Base-by-base conservation (phyloP, 1,140 invertebrate species). In the Arctopsyche grandis region DNA sequence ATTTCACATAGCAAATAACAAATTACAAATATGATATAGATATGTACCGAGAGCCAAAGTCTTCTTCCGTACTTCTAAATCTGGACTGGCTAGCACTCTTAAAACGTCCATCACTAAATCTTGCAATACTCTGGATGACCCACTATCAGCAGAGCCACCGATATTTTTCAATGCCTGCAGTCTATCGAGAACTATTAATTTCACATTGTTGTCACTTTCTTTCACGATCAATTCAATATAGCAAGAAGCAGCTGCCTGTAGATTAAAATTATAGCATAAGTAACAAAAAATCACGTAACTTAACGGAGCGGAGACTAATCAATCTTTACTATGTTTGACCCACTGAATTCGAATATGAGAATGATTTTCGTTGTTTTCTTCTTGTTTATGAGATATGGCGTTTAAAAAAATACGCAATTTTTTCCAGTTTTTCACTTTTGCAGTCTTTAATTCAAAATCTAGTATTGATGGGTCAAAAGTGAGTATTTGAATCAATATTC, bases 121-220 rank as follows among this genome's bases (percentile, higher is more conserved):
- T 87, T 98, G 97, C 77, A 99, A 90, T 0, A 99, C 96, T 85
- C 96, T 92, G 85, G 98, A 97, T 84, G 97, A 96, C 4, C 71
- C 78, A 75, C 43, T 21, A 14, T 78, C 80, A 10, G 69, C 66
- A 10, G 75, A 58, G 9, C 77, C 71, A 5, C 78, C n/a, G 85
- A 97, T 96, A 22, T 96, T 94, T 83, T 94, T 94, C 84, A 99
- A 91, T 1, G 94, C 93, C 83, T 98, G 94, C 71, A 99, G 89
- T 66, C 98, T 93, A 85, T 99, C 98, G 78, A 99, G 89, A 0
- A 99, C 98, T 84, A 99, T 99, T 63, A 99, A 89, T 89, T 99
- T 99, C 0, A 99, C 98, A 90, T 99, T 99, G 88, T 99, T 99
- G 86, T 99, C 99, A 87, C 97, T 99, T 88, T 99, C 98, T 89